phyloP scores from a whole-genome alignment of 2,888 invertebrate genomes.

The Herminia tarsipennalis region DNA sequence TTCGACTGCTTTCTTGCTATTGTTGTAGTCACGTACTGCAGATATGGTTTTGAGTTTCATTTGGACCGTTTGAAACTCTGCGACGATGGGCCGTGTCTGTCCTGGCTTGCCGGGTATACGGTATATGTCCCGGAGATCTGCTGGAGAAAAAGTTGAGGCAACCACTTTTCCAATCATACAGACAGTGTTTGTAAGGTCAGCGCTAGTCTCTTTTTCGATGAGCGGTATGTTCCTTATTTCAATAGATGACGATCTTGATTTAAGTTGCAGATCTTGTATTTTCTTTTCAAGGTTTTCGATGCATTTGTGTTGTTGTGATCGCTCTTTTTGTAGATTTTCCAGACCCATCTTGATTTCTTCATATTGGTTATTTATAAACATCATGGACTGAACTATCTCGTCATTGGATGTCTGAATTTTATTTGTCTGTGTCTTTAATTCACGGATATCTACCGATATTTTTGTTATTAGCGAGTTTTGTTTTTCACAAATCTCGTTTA shows the following conservation, averaged over 20 bases:
- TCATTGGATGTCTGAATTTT: background rate
- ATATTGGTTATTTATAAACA: conserved; percentile 2
- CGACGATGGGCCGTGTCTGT: too few relatives aligned
- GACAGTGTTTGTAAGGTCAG: background rate
- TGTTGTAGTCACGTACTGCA: too few relatives aligned
- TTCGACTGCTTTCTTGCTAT: too few relatives aligned
- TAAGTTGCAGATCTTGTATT: background rate
- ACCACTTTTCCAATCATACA: background rate
- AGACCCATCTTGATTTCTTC: background rate
- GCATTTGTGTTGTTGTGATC: background rate
- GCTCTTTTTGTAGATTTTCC: background rate
- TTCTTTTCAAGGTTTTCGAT: background rate
- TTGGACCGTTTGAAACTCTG: too few relatives aligned
- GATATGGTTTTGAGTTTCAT: too few relatives aligned
- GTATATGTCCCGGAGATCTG: background rate
- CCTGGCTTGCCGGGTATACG: background rate
- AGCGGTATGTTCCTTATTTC: too few relatives aligned
- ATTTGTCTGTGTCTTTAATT: background rate
- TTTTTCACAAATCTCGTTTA: background rate
- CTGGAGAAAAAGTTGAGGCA: background rate
- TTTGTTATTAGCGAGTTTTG: background rate
- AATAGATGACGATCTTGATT: background rate
- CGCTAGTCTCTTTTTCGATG: background rate
- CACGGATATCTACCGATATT: background rate
- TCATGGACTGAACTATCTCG: background rate